Conservation (phyloP, 53 echinoderm and acorn worm species). For the Antedon mediterranea region DNA sequence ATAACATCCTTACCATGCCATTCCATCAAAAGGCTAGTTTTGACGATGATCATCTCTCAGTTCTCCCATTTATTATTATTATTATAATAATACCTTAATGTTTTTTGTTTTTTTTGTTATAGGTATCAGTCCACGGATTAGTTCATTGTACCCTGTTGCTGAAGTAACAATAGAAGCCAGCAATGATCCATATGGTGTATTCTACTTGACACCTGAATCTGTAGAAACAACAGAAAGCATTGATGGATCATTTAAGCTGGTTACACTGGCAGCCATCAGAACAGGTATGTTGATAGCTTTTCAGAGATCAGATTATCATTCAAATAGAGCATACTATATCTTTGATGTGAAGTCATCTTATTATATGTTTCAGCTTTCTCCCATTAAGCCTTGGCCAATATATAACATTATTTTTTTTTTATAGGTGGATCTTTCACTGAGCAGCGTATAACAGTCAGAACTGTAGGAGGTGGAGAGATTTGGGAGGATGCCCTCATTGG, state of each 20-base stretch:
- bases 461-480: slow-evolving; percentile 80
- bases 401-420: neutral
- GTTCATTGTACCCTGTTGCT: slow-evolving; percentile 48
- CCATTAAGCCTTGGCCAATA: no score
- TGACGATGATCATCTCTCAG: no score
- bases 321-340: no score
- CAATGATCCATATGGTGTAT: slow-evolving; percentile 88
- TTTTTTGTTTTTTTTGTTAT: neutral
- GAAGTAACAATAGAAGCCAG: slow-evolving; percentile 78
- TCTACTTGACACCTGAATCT: slow-evolving; percentile 52
- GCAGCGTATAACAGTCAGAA: slow-evolving; percentile 45
- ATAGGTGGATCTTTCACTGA: slow-evolving; percentile 62
- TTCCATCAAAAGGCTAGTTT: no score
- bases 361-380: no score
- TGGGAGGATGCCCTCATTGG: slow-evolving; percentile 51
- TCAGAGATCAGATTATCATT: no score
- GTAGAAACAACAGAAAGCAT: slow-evolving; percentile 61
- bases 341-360: no score
- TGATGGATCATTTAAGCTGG: slow-evolving; percentile 49
- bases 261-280: slow-evolving; percentile 54
- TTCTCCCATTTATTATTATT: no score
- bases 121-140: slow-evolving; percentile 67
- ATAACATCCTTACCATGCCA: no score
- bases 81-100: no score
- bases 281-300: slow-evolving; percentile 37